Conservation (phyloP, 2,797 vertebrate genomes). For the Triplophysa yarkandensis region DNA sequence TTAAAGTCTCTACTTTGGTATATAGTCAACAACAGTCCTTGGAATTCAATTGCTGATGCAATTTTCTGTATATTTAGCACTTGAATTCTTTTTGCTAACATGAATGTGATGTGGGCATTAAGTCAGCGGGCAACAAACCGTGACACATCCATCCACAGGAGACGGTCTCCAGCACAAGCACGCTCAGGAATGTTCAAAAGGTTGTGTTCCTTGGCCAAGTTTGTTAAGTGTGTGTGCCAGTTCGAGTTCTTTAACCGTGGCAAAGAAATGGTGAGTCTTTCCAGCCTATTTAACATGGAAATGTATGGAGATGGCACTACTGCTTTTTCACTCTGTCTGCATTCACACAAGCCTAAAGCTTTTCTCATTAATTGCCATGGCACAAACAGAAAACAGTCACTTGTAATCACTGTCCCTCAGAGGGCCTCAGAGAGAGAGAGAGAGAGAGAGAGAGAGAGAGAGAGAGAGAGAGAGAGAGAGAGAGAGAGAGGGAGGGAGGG, state of each 20-base stretch:
- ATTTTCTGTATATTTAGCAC: constrained; percentile 48
- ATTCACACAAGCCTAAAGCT: constrained; percentile 63
- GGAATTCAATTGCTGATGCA: constrained; percentile 50
- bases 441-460: constrained; percentile 52
- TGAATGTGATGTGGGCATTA: constrained; percentile 26
- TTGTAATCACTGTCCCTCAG: constrained; percentile 74
- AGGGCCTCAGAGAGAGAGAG: constrained; percentile 63
- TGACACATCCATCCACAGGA: constrained; percentile 20
- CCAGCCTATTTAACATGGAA: constrained; percentile 73
- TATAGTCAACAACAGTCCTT: constrained; percentile 6
- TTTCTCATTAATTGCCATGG: constrained; percentile 71
- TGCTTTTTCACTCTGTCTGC: constrained; percentile 51
- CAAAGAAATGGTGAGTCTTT: constrained; percentile 19
- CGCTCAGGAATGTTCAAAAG: constrained; percentile 40
- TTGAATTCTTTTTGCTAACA: constrained; percentile 31
- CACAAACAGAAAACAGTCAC: constrained; percentile 65
- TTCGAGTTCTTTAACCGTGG: constrained; percentile 4
- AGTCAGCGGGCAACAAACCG: constrained; percentile 25
- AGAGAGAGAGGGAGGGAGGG: constrained; percentile 27
- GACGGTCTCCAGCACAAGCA: constrained; percentile 6
- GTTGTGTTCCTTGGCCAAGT: constrained; percentile 23
- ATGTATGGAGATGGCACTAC: constrained; percentile 71
- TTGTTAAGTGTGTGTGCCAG: constrained; percentile 20
- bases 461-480: constrained; percentile 19
- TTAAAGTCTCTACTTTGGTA: no score